Evolutionary conservation across 2,113 vertebrate species (phyloP), one percentile per base, ranked within the genome.

Genomic region (Oreochromis niloticus): DNA sequence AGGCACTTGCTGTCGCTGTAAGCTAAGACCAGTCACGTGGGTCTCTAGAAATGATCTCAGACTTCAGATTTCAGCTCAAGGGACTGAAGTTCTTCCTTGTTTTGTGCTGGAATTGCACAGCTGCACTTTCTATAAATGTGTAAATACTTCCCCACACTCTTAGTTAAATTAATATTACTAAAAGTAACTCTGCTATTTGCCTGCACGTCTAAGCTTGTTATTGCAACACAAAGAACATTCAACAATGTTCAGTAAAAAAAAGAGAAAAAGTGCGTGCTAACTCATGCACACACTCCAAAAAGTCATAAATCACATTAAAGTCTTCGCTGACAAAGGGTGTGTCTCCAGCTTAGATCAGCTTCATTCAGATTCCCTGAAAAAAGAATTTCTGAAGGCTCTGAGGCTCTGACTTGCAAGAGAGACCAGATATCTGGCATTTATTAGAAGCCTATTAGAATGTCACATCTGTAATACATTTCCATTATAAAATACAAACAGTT

Each of bases 381-480:
- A 93, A 87, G 89, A 87, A 91, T 94, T 95, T 87, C 81, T 82
- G 88, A 88, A 84, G 46, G 85, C 36, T 82, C 83, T 89, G 89
- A 84, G 41, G 85, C 36, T 79, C 80, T 87, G 89, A 91, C 89
- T 88, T 80, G 17, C 84, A 92, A 88, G 43, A 87, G 57, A 82
- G 57, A 90, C 61, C 82, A 92, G 90, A 90, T 89, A 91, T 87
- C 91, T 93, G 89, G 90, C 85, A 88, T 93, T 92, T 81, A 92
- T 95, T 93, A 91, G 55, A 82, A 87, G 85, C 46, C 88, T 87
- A 91, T 93, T 93, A 91, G 78, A 90, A 87, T 89, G 90, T 84
- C 88, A 91, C 55, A 59, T 85, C 83, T 79, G 46, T 39, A 68
- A 86, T 87, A 85, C 55, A 85, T 92, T 91, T 93, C 86, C 85